Evolutionary conservation across 2,113 vertebrate species (phyloP), one percentile per base, ranked within the genome.

Genomic region (Urocolius indicus): DNA sequence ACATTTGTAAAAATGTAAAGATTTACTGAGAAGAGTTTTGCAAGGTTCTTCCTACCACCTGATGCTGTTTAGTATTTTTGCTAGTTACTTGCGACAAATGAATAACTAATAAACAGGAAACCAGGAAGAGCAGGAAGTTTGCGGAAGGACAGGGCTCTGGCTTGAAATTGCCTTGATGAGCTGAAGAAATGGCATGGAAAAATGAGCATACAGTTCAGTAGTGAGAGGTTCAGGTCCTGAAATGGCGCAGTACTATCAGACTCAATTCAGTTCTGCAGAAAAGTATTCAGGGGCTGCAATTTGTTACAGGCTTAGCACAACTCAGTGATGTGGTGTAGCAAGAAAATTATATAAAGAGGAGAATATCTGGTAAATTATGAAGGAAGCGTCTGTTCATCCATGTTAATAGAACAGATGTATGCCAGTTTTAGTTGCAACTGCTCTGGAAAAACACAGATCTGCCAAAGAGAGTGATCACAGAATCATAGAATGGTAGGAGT

Each of bases 51-150:
- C 32, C 52, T 78, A 52, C 32, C 22, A 16, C 63, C 57, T 59
- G 69, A 32, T 71, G 20, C 20, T 17, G 34, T 69, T 95, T 71
- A 41, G 17, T 66, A 30, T 61, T 84, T 91, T 91, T 82, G 61
- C 65, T 83, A 73, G 30, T 43, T 43, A 77, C 36, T 91, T 79
- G 61, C 6, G 26, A 68, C 34, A 61, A 91, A 65, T 17, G 45
- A 89, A 82, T 90, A 89, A 75, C 59, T 41, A 59, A 84, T 46
- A 68, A 87, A 67, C 58, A 87, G 87, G 77, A 94, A 89, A 52
- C 14, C 2, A 45, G 41, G 36, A 72, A n/a, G n/a, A 91, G 23
- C 58, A 87, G 92, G 46, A 93, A 85, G 38, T 18, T 43, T 93
- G 66, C 34, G 79, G 62, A 69, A 71, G 84, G 23, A 55, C 49